Evolutionary conservation across 2,797 vertebrate species (phyloP).

Genomic region (Anniella stebbinsi): DNA sequence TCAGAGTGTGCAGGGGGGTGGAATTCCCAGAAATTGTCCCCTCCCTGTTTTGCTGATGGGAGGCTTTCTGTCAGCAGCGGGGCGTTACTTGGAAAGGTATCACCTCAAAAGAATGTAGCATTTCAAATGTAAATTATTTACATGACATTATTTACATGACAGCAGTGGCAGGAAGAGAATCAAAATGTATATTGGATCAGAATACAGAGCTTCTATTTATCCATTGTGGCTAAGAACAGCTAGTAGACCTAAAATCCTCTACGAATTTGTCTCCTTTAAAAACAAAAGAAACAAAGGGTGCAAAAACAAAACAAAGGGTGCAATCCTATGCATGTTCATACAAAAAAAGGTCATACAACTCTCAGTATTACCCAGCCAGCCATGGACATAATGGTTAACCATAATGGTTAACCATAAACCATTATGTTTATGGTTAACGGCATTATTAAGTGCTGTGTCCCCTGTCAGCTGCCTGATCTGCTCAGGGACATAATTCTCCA

Average conservation of each 20-base stretch:
- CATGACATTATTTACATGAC: neutral
- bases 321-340: too few relatives aligned
- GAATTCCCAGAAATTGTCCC: neutral
- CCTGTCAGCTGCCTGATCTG: slow-evolving; percentile 13
- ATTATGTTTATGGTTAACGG: fast-evolving
- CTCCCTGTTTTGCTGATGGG: neutral
- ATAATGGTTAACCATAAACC: too few relatives aligned
- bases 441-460: slow-evolving; percentile 9
- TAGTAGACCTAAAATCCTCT: neutral
- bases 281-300: too few relatives aligned
- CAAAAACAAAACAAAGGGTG: too few relatives aligned
- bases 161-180: neutral
- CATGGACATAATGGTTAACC: too few relatives aligned
- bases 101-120: neutral
- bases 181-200: neutral
- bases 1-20: neutral
- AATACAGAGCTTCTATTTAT: neutral
- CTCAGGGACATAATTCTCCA: slow-evolving; percentile 13
- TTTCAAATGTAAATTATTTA: neutral
- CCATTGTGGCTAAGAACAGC: neutral
- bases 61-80: neutral
- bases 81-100: neutral
- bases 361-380: too few relatives aligned
- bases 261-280: neutral
- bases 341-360: too few relatives aligned